These are phyloP conservation scores for Choristoneura fumiferana DNA, from an alignment of 1,140 invertebrate genomes.

Conservation along the genomic window DNA sequence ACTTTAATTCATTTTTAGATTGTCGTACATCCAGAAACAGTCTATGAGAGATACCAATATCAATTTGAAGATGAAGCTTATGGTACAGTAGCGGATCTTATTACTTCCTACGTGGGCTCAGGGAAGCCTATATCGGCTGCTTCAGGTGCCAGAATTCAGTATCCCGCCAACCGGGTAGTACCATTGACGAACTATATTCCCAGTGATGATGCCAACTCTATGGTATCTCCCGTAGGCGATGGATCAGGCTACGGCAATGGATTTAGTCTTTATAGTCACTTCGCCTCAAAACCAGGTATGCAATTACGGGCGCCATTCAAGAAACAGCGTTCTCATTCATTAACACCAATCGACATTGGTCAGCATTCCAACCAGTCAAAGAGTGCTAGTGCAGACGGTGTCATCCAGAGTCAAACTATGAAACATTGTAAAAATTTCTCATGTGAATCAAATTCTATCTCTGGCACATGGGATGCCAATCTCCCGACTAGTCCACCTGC, in stretches of 20 bases:
- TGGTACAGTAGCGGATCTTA: conserved; percentile 94
- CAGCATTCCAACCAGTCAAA: conserved; percentile 74
- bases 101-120: conserved; percentile 96
- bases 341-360: conserved; percentile 79
- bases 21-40: conserved; percentile 91
- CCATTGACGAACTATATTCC: conserved; percentile 63
- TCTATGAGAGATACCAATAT: conserved; percentile 94
- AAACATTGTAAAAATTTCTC: conserved; percentile 57
- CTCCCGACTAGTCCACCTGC: conserved; percentile 69
- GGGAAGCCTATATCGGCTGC: conserved; percentile 90
- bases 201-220: conserved; percentile 45
- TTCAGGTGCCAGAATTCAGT: conserved; percentile 91
- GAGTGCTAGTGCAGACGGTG: conserved; percentile 81
- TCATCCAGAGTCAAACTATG: conserved; percentile 75
- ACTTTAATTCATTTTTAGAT: conserved; percentile 74
- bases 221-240: conserved; percentile 53
- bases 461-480: conserved; percentile 64
- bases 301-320: conserved; percentile 83
- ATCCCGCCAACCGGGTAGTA: conserved; percentile 84
- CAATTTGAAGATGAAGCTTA: conserved; percentile 97
- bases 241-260: conserved; percentile 56
- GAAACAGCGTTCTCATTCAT: conserved; percentile 83
- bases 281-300: conserved; percentile 77
- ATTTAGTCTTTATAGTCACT: conserved; percentile 75
- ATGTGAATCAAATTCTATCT: conserved; percentile 53